A percentile compares a stretch with the other conserved stretches of the same genome.
Evolutionary conservation across 2,888 invertebrate genomes (phyloP).

Genomic region (Salpingus planirostris): DNA sequence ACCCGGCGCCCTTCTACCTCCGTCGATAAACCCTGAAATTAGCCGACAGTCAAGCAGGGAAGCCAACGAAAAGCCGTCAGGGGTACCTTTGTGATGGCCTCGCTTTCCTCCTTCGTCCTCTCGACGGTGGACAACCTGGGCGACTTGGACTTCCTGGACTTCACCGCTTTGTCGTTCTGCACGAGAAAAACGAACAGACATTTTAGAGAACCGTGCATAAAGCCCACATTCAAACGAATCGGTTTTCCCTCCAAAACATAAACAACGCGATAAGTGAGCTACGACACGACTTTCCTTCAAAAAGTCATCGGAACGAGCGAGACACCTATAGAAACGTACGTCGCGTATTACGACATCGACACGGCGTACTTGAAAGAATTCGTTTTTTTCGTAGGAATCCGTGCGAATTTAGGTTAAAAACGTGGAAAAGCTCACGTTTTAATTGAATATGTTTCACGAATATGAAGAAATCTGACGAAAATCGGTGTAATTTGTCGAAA

Average conservation of each 20-base stretch:
- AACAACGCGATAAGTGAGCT: slow-evolving; percentile 19
- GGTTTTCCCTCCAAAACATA: slow-evolving; percentile 41
- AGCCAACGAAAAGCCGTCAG: neutral
- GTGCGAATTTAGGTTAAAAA: too few relatives aligned
- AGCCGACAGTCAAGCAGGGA: slow-evolving; percentile 1
- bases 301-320: slow-evolving; percentile 25
- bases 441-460: too few relatives aligned
- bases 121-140: slow-evolving; percentile 42
- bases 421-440: too few relatives aligned
- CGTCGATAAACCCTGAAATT: slow-evolving; percentile 42
- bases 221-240: slow-evolving; percentile 2
- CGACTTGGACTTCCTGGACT: slow-evolving; percentile 43
- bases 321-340: slow-evolving; percentile 28
- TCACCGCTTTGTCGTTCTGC: slow-evolving; percentile 39
- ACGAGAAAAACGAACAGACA: slow-evolving; percentile 17
- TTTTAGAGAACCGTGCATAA: slow-evolving; percentile 2
- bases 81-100: slow-evolving; percentile 44
- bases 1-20: slow-evolving; percentile 49
- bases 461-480: too few relatives aligned
- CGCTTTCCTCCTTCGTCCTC: slow-evolving; percentile 45
- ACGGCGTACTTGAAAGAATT: slow-evolving; percentile 28
- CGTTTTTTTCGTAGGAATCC: slow-evolving; percentile 13
- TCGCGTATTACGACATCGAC: slow-evolving; percentile 19
- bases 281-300: slow-evolving; percentile 22
- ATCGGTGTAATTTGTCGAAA: neutral